These are phyloP conservation scores for Megaceryle torquata DNA, from an alignment of 2,113 vertebrate species.

Conservation along the genomic window DNA sequence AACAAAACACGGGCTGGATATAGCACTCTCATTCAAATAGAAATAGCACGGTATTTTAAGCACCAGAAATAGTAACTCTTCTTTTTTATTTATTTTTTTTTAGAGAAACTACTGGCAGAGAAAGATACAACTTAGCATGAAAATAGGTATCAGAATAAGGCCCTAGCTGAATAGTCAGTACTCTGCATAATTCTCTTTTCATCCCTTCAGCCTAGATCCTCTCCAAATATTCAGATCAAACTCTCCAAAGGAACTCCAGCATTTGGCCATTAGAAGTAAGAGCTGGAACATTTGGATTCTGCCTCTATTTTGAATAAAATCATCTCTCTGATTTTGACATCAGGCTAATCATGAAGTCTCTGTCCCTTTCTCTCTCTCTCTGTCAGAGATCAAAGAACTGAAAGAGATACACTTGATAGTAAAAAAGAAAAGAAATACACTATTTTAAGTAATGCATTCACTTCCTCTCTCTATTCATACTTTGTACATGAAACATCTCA, in stretches of 20 bases:
- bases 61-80: conserved; percentile 32
- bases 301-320: conserved; percentile 4
- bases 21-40: conserved; percentile 7
- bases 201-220: conserved; percentile 27
- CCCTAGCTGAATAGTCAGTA: conserved; percentile 49
- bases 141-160: conserved; percentile 61
- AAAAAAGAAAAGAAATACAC: neutral
- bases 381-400: neutral
- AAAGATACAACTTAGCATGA: conserved; percentile 62
- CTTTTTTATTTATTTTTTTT: neutral
- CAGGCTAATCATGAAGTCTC: neutral
- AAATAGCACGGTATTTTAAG: neutral
- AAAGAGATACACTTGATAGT: neutral
- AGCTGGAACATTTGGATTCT: conserved; percentile 2
- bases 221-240: conserved; percentile 63
- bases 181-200: conserved; percentile 61
- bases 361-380: neutral
- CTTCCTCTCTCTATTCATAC: neutral
- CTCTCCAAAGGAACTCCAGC: neutral
- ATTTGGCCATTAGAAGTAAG: conserved; percentile 11
- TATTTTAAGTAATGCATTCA: neutral
- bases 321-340: neutral
- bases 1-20: neutral
- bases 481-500: neutral
- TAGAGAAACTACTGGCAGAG: conserved; percentile 18